Evolutionary conservation across 2,888 invertebrate genomes (phyloP).

Genomic region (Erebia aethiops): DNA sequence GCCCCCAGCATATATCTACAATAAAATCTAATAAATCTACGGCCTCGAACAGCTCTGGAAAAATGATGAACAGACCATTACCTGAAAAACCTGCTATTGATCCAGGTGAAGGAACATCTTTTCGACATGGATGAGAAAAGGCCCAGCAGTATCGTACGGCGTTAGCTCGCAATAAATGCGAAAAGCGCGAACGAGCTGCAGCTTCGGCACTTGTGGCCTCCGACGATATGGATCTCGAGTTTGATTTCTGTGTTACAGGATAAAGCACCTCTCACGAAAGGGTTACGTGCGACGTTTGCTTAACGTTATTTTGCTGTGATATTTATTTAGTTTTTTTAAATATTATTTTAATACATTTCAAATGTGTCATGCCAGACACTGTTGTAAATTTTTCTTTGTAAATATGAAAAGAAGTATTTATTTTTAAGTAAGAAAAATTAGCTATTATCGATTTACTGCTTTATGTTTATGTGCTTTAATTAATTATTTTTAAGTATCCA

Average conservation of each 20-base stretch:
- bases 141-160: slow-evolving; percentile 30
- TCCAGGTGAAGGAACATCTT: slow-evolving; percentile 72
- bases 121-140: slow-evolving; percentile 55
- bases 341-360: slow-evolving; percentile 58
- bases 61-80: slow-evolving; percentile 87
- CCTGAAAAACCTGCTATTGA: slow-evolving; percentile 84
- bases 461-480: slow-evolving; percentile 16
- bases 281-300: slow-evolving; percentile 47
- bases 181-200: slow-evolving; percentile 26
- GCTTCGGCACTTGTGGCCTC: slow-evolving; percentile 28
- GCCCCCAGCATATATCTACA: slow-evolving; percentile 54
- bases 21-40: slow-evolving; percentile 60
- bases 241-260: slow-evolving; percentile 46
- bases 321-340: slow-evolving; percentile 70
- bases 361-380: slow-evolving; percentile 59
- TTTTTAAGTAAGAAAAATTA: slow-evolving; percentile 39
- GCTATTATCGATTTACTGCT: slow-evolving; percentile 29
- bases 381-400: slow-evolving; percentile 58
- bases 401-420: slow-evolving; percentile 58
- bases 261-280: slow-evolving; percentile 26
- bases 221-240: slow-evolving; percentile 45
- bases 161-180: slow-evolving; percentile 10
- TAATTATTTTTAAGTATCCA: not conserved
- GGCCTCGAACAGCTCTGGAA: slow-evolving; percentile 72
- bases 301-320: slow-evolving; percentile 76